These are phyloP conservation scores for Dexiosoma caninum DNA, from an alignment of 2,888 invertebrate genomes.

Conservation along the genomic window DNA sequence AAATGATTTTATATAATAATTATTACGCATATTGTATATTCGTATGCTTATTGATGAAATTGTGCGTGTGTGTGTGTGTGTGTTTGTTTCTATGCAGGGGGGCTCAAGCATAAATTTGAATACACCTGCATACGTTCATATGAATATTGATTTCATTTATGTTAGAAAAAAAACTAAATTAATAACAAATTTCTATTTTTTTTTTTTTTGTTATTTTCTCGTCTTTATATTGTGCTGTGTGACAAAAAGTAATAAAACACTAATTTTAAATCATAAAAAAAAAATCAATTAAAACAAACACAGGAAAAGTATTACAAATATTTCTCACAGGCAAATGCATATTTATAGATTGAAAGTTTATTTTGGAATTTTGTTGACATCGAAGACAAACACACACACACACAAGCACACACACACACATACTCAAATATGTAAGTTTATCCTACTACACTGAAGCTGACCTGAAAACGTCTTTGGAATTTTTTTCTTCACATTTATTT, in stretches of 20 bases:
- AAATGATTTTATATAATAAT: too few species aligned
- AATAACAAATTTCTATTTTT: too few species aligned
- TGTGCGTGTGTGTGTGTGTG: neutral
- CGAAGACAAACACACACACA: neutral
- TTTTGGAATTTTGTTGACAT: neutral
- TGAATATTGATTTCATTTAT: too few species aligned
- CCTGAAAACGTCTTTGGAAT: too few species aligned
- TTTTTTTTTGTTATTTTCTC: too few species aligned
- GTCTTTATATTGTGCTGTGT: neutral
- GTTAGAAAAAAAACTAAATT: neutral
- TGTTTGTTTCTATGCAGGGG: too few species aligned
- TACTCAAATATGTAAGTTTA: too few species aligned
- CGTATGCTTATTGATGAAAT: too few species aligned
- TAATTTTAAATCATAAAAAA: conserved; percentile 1
- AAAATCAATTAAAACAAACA: neutral
- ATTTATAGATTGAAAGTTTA: conserved; percentile 37
- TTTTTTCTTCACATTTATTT: too few species aligned
- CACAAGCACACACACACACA: neutral
- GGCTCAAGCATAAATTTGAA: neutral
- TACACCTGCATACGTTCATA: neutral
- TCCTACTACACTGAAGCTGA: too few species aligned
- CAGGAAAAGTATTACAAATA: neutral
- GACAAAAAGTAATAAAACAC: conserved; percentile 15
- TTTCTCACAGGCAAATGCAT: conserved; percentile 28
- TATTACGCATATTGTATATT: too few species aligned